phyloP scores from a whole-genome alignment of 2,797 vertebrate species.

The Trachops cirrhosus region DNA sequence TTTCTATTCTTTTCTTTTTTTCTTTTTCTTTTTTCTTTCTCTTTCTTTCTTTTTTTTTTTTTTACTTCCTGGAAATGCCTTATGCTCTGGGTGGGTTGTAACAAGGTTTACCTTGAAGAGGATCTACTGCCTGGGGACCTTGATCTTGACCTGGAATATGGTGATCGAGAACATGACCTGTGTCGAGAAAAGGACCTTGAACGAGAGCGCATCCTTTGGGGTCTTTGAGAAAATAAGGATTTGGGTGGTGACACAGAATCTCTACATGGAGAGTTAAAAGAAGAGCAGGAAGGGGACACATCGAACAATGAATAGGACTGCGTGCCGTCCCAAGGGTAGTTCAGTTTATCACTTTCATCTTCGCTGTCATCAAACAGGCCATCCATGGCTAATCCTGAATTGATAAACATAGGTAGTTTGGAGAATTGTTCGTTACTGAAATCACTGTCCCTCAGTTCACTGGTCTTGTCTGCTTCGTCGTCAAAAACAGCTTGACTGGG shows the following conservation, averaged over 20 bases:
- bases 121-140: conserved; percentile 94
- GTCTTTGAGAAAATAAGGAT: conserved; percentile 90
- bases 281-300: conserved; percentile 94
- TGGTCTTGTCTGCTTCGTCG: conserved; percentile 85
- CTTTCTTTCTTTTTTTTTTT: background rate
- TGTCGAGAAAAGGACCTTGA: conserved; percentile 87
- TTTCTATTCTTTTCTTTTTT: background rate
- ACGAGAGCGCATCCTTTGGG: conserved; percentile 88
- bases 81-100: background rate
- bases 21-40: background rate
- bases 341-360: conserved; percentile 93
- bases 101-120: conserved; percentile 89
- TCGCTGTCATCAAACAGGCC: conserved; percentile 92
- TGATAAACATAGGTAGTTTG: conserved; percentile 91
- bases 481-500: conserved; percentile 92
- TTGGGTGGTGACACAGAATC: conserved; percentile 94
- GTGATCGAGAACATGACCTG: conserved; percentile 91
- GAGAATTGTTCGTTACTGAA: conserved; percentile 88
- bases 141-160: conserved; percentile 94
- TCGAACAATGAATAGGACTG: conserved; percentile 95
- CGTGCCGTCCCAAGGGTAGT: conserved; percentile 95
- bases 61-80: background rate
- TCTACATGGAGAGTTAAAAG: conserved; percentile 95
- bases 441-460: conserved; percentile 85
- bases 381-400: conserved; percentile 91